Evolutionary conservation across 2,113 vertebrate genomes (phyloP).

Genomic region (Orycteropus afer): DNA sequence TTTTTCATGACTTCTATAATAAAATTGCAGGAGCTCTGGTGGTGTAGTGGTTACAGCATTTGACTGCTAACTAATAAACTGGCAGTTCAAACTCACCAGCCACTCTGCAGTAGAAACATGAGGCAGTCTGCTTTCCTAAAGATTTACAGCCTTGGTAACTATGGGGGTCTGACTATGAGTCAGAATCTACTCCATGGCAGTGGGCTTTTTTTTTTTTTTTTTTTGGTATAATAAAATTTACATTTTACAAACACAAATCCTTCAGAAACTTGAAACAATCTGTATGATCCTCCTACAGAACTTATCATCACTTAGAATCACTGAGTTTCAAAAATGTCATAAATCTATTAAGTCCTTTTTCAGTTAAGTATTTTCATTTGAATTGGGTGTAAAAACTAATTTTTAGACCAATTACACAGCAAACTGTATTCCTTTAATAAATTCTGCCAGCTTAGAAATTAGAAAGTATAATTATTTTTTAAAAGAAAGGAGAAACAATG

Average conservation of each 20-base stretch:
- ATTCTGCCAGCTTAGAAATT: constrained; percentile 40
- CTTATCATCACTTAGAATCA: background rate
- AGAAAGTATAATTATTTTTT: constrained; percentile 29
- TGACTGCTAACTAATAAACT: too few species aligned
- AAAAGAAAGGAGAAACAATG: background rate
- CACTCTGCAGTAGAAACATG: too few species aligned
- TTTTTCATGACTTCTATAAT: background rate
- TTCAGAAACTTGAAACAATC: constrained; percentile 30
- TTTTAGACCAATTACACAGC: background rate
- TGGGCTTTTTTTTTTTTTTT: too few species aligned
- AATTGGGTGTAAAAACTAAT: constrained; percentile 10
- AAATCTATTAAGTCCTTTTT: background rate
- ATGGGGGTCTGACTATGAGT: too few species aligned
- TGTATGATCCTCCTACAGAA: background rate
- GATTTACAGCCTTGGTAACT: too few species aligned
- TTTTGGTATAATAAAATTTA: too few species aligned
- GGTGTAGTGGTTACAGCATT: too few species aligned
- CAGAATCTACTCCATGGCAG: too few species aligned
- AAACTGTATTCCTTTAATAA: constrained; percentile 48
- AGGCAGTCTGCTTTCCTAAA: too few species aligned
- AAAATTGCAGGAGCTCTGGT: too few species aligned
- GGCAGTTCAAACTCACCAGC: too few species aligned
- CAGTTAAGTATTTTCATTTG: constrained; percentile 32
- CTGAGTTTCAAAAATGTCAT: background rate
- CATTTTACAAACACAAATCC: background rate